phyloP scores from a whole-genome alignment of 1,140 invertebrate species.

The Epicauta chinensis region DNA sequence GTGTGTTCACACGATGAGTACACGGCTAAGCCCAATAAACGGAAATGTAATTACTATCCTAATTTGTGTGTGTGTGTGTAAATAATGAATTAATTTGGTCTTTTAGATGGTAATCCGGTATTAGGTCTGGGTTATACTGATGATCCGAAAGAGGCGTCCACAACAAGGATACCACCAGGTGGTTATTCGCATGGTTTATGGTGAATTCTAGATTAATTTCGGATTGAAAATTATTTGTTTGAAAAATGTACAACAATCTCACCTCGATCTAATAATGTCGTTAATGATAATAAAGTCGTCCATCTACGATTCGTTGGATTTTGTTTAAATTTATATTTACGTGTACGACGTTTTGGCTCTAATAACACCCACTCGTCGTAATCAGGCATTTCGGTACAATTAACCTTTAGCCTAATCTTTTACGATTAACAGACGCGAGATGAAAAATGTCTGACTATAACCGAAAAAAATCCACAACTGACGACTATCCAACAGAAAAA shows the following conservation, averaged over 20 bases:
- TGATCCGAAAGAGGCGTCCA: slow-evolving; percentile 5
- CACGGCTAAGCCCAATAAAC: slow-evolving; percentile 21
- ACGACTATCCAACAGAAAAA: too few relatives aligned
- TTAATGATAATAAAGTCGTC: slow-evolving; percentile 28
- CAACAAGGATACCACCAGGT: slow-evolving; percentile 34
- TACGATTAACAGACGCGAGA: slow-evolving; percentile 1
- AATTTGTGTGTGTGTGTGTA: too few relatives aligned
- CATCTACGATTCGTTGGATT: slow-evolving; percentile 15
- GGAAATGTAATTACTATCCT: too few relatives aligned
- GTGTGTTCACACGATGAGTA: slow-evolving; percentile 31
- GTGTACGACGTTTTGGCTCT: slow-evolving; percentile 19
- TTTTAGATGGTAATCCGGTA: slow-evolving; percentile 49
- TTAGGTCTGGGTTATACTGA: slow-evolving; percentile 45
- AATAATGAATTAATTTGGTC: too few relatives aligned
- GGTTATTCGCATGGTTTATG: slow-evolving; percentile 49
- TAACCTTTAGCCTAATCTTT: too few relatives aligned
- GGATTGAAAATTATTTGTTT: too few relatives aligned
- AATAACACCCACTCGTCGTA: slow-evolving; percentile 14
- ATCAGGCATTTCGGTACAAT: slow-evolving; percentile 21
- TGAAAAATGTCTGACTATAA: background rate
- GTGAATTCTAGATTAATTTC: slow-evolving; percentile 26
- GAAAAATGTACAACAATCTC: background rate
- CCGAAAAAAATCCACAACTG: background rate
- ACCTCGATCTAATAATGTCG: slow-evolving; percentile 18
- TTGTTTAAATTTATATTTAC: slow-evolving; percentile 29